phyloP scores from a whole-genome alignment of 1,140 invertebrate species.

The Gonioctena quinquepunctata region DNA sequence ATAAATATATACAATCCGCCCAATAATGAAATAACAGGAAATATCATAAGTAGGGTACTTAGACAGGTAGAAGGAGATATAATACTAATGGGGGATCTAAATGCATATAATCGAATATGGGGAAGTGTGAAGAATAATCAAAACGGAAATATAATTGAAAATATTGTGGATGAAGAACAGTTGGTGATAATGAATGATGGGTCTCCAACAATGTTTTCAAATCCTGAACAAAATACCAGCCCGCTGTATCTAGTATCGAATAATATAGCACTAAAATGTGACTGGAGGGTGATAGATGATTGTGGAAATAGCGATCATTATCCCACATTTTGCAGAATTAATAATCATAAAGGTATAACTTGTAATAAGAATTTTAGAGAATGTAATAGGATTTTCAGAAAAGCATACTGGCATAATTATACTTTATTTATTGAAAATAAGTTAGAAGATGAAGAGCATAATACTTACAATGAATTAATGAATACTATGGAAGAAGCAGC shows the following conservation, averaged over 20 bases:
- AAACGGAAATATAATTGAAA: background rate
- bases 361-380: no score
- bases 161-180: background rate
- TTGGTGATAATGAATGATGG: background rate
- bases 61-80: background rate
- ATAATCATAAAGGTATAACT: background rate
- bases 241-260: no score
- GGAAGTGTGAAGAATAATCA: background rate
- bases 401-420: no score
- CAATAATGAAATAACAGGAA: background rate
- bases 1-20: background rate
- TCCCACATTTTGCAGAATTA: background rate
- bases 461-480: no score
- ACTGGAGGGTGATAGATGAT: background rate
- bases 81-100: background rate
- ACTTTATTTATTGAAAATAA: no score
- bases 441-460: no score
- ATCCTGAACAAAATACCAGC: background rate
- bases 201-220: background rate
- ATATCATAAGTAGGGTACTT: background rate
- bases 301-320: background rate
- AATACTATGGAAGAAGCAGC: no score
- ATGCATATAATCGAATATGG: background rate
- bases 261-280: background rate
- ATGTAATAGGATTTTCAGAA: no score